phyloP scores from a whole-genome alignment of 2,113 vertebrate genomes.

The Indicator indicator region DNA sequence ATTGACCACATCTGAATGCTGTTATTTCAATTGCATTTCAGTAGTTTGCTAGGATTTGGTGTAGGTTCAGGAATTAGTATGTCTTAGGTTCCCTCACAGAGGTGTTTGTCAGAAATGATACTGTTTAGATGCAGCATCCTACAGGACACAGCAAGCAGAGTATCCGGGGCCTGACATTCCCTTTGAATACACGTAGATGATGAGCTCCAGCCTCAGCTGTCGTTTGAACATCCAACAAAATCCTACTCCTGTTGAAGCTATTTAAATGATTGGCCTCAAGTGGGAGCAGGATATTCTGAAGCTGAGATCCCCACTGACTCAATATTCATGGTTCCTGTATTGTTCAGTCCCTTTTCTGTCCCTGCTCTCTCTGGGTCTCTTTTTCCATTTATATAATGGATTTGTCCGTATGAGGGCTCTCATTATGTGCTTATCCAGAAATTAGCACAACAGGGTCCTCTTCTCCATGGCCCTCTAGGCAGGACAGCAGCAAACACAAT shows the following conservation, averaged over 20 bases:
- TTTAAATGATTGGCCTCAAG: neutral
- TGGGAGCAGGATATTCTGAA: neutral
- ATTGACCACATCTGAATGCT: conserved; percentile 8
- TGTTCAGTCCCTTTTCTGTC: neutral
- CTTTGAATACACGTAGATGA: neutral
- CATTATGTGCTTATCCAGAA: neutral
- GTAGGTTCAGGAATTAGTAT: neutral
- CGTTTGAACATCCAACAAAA: neutral
- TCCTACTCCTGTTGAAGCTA: neutral
- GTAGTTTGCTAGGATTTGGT: neutral
- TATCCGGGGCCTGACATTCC: neutral
- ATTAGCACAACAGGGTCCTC: neutral
- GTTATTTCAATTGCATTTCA: neutral
- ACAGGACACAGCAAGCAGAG: neutral
- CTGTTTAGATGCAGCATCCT: neutral
- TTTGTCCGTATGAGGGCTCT: neutral
- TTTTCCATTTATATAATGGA: neutral
- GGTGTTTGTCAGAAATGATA: neutral
- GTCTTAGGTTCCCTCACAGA: neutral
- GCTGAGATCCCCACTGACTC: neutral
- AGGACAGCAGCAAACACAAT: neutral
- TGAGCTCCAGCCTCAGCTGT: neutral
- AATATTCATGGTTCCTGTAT: neutral
- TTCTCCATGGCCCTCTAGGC: neutral
- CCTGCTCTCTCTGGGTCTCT: neutral